phyloP scores from a whole-genome alignment of 2,113 vertebrate genomes.

The Etheostoma cragini region DNA sequence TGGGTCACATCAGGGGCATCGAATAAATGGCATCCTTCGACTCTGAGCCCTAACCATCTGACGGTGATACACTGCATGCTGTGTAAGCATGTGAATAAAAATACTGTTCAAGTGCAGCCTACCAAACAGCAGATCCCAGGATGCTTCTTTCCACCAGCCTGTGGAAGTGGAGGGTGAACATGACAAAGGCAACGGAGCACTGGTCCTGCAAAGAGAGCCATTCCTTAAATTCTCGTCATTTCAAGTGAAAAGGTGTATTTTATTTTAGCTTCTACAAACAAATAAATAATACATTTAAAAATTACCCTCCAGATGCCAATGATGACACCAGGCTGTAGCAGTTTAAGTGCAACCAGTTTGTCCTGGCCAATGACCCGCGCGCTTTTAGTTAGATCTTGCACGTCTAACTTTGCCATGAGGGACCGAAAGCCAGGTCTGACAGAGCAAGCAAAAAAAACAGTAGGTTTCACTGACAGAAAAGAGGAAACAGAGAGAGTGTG shows the following conservation, averaged over 20 bases:
- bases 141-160: constrained; percentile 89
- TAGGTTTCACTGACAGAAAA: constrained; percentile 24
- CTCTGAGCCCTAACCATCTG: constrained; percentile 20
- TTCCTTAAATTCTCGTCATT: background rate
- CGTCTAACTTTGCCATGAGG: constrained; percentile 82
- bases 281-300: constrained; percentile 1
- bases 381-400: constrained; percentile 69
- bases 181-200: constrained; percentile 87
- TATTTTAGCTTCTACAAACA: background rate
- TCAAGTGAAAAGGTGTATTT: background rate
- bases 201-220: constrained; percentile 81
- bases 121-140: constrained; percentile 86
- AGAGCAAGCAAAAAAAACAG: constrained; percentile 26
- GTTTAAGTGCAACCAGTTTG: constrained; percentile 81
- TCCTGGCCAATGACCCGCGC: constrained; percentile 81
- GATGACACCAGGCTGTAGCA: constrained; percentile 83
- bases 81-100: constrained; percentile 15
- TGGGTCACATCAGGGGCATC: constrained; percentile 27
- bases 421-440: constrained; percentile 84
- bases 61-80: constrained; percentile 30
- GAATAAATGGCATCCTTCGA: constrained; percentile 16
- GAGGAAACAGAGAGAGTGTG: background rate
- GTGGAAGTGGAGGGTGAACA: constrained; percentile 89
- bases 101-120: constrained; percentile 54
- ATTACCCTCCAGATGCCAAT: constrained; percentile 91